These are phyloP conservation scores for Oophaga pumilio DNA, from an alignment of 2,113 vertebrate species.

Conservation along the genomic window DNA sequence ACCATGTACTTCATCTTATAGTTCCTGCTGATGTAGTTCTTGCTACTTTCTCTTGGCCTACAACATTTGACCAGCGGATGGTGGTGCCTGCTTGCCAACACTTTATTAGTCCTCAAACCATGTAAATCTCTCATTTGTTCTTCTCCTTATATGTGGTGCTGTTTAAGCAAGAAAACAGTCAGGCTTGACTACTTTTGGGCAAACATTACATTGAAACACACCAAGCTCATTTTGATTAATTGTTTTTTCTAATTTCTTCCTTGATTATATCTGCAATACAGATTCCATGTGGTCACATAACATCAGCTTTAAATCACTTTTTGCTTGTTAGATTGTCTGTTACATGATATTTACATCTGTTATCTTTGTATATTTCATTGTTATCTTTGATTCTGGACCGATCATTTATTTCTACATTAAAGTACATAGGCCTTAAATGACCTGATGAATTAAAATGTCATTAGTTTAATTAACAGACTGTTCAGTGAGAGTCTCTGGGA, in stretches of 20 bases:
- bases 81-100: too few relatives aligned
- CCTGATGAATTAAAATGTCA: conserved; percentile 52
- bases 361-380: background rate
- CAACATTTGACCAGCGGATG: too few relatives aligned
- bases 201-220: background rate
- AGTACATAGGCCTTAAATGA: conserved; percentile 7
- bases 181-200: too few relatives aligned
- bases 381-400: conserved; percentile 5
- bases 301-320: background rate
- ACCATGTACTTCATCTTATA: too few relatives aligned
- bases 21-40: too few relatives aligned
- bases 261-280: background rate
- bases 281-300: background rate
- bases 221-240: background rate
- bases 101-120: too few relatives aligned
- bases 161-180: too few relatives aligned
- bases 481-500: conserved; percentile 19
- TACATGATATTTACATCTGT: background rate
- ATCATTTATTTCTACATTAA: background rate
- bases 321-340: background rate
- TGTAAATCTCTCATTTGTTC: too few relatives aligned
- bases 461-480: conserved; percentile 53
- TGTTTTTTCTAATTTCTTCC: background rate
- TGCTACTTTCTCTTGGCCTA: too few relatives aligned
- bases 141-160: too few relatives aligned